phyloP scores from a whole-genome alignment of 2,797 vertebrate species.

The Amazona finschi region DNA sequence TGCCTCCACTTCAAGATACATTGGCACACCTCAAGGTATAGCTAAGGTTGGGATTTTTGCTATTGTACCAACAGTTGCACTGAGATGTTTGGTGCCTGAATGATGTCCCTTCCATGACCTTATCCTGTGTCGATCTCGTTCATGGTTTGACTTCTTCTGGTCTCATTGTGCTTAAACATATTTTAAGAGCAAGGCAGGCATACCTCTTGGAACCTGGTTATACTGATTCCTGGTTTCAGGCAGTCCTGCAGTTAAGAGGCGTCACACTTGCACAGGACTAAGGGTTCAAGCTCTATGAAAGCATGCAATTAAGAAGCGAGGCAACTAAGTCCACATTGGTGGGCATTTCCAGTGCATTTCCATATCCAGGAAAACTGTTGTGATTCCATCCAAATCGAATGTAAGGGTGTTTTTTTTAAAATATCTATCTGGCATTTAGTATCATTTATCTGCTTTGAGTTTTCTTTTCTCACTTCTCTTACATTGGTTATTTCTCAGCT shows the following conservation, averaged over 20 bases:
- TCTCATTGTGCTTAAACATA: not conserved
- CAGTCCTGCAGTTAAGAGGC: not conserved
- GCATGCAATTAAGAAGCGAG: not conserved
- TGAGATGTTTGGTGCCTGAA: not conserved
- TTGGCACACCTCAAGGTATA: not conserved
- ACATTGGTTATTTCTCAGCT: not conserved
- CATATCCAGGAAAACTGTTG: not conserved
- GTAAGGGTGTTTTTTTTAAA: not conserved
- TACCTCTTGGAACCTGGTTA: not conserved
- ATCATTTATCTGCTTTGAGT: not conserved
- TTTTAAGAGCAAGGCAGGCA: not conserved
- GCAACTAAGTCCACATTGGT: not conserved
- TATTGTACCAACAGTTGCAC: not conserved
- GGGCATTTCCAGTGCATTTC: not conserved
- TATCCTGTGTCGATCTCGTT: not conserved
- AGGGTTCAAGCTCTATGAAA: not conserved
- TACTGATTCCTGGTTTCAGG: not conserved
- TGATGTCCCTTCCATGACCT: not conserved
- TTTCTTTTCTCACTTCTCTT: not conserved
- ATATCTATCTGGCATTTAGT: not conserved
- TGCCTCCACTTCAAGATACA: not conserved
- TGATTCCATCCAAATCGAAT: not conserved
- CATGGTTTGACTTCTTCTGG: not conserved
- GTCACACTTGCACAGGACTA: not conserved
- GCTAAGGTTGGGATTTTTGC: not conserved